Evolutionary conservation across 2,113 vertebrate species (phyloP).

Genomic region (Sitta europaea): DNA sequence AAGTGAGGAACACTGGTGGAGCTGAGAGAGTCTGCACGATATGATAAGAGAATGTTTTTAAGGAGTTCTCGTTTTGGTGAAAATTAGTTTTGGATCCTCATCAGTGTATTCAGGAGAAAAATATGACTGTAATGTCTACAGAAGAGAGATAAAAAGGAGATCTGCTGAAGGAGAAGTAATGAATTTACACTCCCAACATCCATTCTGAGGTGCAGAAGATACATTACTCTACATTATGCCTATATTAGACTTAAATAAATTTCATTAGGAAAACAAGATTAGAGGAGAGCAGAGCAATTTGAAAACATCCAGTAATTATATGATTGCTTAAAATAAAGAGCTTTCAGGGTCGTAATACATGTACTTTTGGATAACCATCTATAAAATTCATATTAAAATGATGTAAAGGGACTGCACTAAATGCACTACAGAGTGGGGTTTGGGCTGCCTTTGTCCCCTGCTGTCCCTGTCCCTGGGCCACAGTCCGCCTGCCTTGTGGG

Average conservation of each 20-base stretch:
- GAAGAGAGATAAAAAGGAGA: constrained; percentile 64
- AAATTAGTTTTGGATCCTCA: constrained; percentile 68
- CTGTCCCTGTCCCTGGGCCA: background rate
- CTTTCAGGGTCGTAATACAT: background rate
- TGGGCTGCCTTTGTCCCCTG: background rate
- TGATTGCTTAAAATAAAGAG: constrained; percentile 58
- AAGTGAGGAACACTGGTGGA: background rate
- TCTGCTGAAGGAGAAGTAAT: constrained; percentile 60
- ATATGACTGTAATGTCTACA: constrained; percentile 47
- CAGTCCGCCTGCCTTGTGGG: background rate
- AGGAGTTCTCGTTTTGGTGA: constrained; percentile 57
- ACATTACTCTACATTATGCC: constrained; percentile 68
- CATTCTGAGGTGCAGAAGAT: constrained; percentile 53
- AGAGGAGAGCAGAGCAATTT: constrained; percentile 58
- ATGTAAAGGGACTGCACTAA: background rate
- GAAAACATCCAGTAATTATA: constrained; percentile 55
- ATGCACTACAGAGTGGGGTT: background rate
- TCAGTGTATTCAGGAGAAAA: constrained; percentile 61
- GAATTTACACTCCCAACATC: constrained; percentile 64
- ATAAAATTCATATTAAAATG: background rate
- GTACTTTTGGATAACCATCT: constrained; percentile 44
- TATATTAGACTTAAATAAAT: constrained; percentile 73
- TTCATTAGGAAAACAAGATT: constrained; percentile 71
- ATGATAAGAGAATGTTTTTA: constrained; percentile 39
- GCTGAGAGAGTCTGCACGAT: background rate